These are phyloP conservation scores for Athalia rosae DNA, from an alignment of 2,888 invertebrate genomes.

Conservation along the genomic window DNA sequence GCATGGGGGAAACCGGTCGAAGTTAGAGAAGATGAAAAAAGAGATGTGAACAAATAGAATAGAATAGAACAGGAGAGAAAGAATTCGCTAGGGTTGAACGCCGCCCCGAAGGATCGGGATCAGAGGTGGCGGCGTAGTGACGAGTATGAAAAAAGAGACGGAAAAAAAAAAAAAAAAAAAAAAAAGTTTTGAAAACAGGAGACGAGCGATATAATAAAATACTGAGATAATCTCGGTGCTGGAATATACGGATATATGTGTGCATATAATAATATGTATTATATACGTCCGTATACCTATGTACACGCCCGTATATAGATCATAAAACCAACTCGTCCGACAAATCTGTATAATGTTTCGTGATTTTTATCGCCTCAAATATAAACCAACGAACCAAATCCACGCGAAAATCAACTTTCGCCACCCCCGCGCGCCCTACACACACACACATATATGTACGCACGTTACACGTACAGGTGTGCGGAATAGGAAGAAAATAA, in stretches of 20 bases:
- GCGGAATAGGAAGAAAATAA: too few relatives aligned
- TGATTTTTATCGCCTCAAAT: constrained; percentile 69
- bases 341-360: constrained; percentile 73
- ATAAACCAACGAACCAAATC: constrained; percentile 8
- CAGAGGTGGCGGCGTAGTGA: too few relatives aligned
- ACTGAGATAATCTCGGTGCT: too few relatives aligned
- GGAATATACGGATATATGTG: background rate
- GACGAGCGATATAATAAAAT: constrained; percentile 24
- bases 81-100: background rate
- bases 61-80: background rate
- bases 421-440: too few relatives aligned
- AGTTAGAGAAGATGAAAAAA: constrained; percentile 11
- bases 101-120: too few relatives aligned
- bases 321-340: constrained; percentile 72
- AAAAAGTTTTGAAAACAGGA: background rate
- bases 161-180: background rate
- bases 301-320: constrained; percentile 63
- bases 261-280: too few relatives aligned
- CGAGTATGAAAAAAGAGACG: too few relatives aligned
- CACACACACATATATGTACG: too few relatives aligned
- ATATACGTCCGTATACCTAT: background rate
- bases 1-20: background rate
- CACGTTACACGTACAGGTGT: too few relatives aligned
- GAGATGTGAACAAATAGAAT: background rate
- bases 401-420: too few relatives aligned